Conservation (phyloP, 2,113 vertebrate genomes). For the Chaenogobius annularis region DNA sequence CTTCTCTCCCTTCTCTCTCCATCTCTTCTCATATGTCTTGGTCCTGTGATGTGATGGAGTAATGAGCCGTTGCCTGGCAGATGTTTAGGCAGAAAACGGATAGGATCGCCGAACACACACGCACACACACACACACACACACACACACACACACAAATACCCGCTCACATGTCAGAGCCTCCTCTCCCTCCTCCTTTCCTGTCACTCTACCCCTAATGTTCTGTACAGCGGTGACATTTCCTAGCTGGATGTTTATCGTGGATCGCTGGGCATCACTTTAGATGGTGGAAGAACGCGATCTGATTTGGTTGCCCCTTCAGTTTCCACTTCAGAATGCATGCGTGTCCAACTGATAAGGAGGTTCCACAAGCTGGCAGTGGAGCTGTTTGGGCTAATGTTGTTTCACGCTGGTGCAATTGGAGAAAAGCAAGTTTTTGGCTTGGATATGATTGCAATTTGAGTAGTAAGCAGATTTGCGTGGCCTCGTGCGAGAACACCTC, state of each 20-base stretch:
- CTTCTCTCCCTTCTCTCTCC: neutral
- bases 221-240: slow-evolving; percentile 49
- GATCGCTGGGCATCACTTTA: slow-evolving; percentile 54
- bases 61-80: slow-evolving; percentile 56
- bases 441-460: too few relatives aligned
- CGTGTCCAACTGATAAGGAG: neutral
- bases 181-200: slow-evolving; percentile 16
- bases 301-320: slow-evolving; percentile 37
- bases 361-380: neutral
- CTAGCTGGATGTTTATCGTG: slow-evolving; percentile 61
- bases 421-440: neutral
- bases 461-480: too few relatives aligned
- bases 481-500: too few relatives aligned
- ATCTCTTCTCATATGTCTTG: slow-evolving; percentile 36
- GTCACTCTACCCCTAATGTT: slow-evolving; percentile 22
- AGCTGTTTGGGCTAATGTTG: neutral
- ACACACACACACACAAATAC: slow-evolving; percentile 12
- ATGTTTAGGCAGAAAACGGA: slow-evolving; percentile 56
- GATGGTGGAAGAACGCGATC: slow-evolving; percentile 38
- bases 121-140: slow-evolving; percentile 12
- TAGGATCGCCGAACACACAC: slow-evolving; percentile 40
- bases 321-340: neutral
- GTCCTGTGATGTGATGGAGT: slow-evolving; percentile 35
- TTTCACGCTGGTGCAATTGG: neutral
- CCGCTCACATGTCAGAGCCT: slow-evolving; percentile 23